Evolutionary conservation across 2,797 vertebrate genomes (phyloP).

Genomic region (Notolepis coatsorum): DNA sequence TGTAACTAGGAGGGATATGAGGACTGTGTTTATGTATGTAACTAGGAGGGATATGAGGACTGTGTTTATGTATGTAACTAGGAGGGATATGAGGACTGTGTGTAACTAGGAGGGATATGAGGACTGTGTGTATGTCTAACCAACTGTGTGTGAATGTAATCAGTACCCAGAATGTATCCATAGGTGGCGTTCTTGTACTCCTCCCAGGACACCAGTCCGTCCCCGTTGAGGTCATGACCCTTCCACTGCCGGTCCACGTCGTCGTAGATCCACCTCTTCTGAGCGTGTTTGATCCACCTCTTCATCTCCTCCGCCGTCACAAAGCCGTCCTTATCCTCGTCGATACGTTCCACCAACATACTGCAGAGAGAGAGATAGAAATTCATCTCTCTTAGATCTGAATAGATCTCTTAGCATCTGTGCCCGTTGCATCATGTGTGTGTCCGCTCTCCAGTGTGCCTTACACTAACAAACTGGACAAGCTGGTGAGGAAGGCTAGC

Average conservation of each 20-base stretch:
- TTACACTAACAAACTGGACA: too few relatives aligned
- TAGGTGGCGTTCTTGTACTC: slow-evolving; percentile 99
- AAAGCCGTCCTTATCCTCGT: slow-evolving; percentile 92
- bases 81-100: too few relatives aligned
- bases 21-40: not conserved
- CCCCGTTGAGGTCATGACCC: slow-evolving; percentile 95
- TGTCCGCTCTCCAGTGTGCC: too few relatives aligned
- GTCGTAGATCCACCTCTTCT: slow-evolving; percentile 98
- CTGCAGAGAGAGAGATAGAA: slow-evolving; percentile 72
- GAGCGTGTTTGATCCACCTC: slow-evolving; percentile 95
- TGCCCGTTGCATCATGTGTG: too few relatives aligned
- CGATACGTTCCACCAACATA: slow-evolving; percentile 94
- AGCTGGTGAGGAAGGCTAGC: too few relatives aligned
- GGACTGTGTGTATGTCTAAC: not conserved
- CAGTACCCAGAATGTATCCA: slow-evolving; percentile 93
- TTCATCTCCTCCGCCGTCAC: slow-evolving; percentile 95
- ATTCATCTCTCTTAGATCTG: too few relatives aligned
- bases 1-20: not conserved
- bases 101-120: not conserved
- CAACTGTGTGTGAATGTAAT: not conserved
- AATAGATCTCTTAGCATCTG: too few relatives aligned
- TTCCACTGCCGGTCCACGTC: slow-evolving; percentile 98
- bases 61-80: too few relatives aligned
- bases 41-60: too few relatives aligned
- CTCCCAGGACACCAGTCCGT: slow-evolving; percentile 93